Conservation (phyloP, 1,140 invertebrate species). For the Drosophila melanica region DNA sequence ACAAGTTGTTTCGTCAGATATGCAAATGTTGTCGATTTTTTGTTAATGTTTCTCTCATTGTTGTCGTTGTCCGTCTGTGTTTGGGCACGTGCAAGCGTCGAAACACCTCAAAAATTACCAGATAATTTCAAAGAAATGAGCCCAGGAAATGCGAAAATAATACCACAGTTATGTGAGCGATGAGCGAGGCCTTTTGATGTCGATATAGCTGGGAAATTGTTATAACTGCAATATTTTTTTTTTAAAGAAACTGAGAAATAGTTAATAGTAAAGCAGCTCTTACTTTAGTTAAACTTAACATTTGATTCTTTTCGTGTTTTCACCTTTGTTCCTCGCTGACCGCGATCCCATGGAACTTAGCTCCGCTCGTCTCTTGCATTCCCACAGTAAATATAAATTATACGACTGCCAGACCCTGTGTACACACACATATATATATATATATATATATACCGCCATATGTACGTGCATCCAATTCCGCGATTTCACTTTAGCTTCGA, state of each 20-base stretch:
- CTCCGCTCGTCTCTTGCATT: conserved; percentile 39
- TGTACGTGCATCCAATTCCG: conserved; percentile 52
- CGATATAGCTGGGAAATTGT: no score
- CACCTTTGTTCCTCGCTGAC: conserved; percentile 39
- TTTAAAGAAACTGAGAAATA: not conserved
- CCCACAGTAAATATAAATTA: conserved; percentile 67
- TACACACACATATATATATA: conserved; percentile 25
- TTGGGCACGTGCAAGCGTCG: conserved; percentile 60
- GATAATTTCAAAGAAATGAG: conserved; percentile 59
- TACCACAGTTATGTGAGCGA: conserved; percentile 26
- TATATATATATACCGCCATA: conserved; percentile 4
- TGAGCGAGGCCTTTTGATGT: conserved; percentile 12
- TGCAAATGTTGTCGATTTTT: conserved; percentile 63
- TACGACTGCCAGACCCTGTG: conserved; percentile 28
- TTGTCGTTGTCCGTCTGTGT: conserved; percentile 22
- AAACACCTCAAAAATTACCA: conserved; percentile 40
- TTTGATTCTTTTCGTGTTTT: conserved; percentile 1
- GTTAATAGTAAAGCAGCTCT: not conserved
- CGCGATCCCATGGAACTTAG: conserved; percentile 62
- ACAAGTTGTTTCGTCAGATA: conserved; percentile 75
- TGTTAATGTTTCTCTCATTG: conserved; percentile 52
- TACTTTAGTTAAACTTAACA: not conserved
- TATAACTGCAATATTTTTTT: not conserved
- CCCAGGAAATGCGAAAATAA: conserved; percentile 52
- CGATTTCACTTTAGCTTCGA: conserved; percentile 60